Percentiles rank a stretch among this genome's conserved stretches.
Conservation (phyloP, 2,888 invertebrate species). For the Drosophila phalerata region DNA sequence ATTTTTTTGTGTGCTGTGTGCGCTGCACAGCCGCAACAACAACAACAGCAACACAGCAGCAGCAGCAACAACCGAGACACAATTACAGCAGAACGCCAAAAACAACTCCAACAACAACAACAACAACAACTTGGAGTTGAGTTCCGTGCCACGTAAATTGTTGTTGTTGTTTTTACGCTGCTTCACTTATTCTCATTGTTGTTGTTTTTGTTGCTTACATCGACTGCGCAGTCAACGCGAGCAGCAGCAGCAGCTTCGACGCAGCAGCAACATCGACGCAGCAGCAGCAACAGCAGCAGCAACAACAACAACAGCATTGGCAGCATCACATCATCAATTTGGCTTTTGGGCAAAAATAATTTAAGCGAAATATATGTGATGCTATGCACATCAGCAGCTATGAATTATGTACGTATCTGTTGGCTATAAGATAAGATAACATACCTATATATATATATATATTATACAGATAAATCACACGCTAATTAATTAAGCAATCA, state of each 20-base stretch:
- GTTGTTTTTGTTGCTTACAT: conserved; percentile 21
- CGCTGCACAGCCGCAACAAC: conserved; percentile 42
- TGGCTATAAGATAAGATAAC: conserved; percentile 26
- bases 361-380: conserved; percentile 83
- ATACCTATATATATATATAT: not conserved
- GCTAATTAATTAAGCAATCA: conserved; percentile 11
- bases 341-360: conserved; percentile 81
- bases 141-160: conserved; percentile 36
- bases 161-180: conserved; percentile 36
- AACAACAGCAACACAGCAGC: conserved; percentile 30
- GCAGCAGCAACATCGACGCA: conserved; percentile 1
- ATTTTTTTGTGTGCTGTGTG: conserved; percentile 40
- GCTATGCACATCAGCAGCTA: conserved; percentile 85
- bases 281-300: conserved; percentile 24
- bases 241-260: conserved; percentile 13
- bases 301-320: conserved; percentile 15
- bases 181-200: conserved; percentile 21
- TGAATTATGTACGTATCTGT: conserved; percentile 84
- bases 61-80: conserved; percentile 42
- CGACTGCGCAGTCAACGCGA: conserved; percentile 45
- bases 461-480: conserved; percentile 10
- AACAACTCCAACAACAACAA: conserved; percentile 41
- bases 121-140: conserved; percentile 39
- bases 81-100: conserved; percentile 61
- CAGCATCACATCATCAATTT: conserved; percentile 56